Base-by-base conservation (phyloP, 2,797 vertebrate genomes). In the Microtus agrestis region DNA sequence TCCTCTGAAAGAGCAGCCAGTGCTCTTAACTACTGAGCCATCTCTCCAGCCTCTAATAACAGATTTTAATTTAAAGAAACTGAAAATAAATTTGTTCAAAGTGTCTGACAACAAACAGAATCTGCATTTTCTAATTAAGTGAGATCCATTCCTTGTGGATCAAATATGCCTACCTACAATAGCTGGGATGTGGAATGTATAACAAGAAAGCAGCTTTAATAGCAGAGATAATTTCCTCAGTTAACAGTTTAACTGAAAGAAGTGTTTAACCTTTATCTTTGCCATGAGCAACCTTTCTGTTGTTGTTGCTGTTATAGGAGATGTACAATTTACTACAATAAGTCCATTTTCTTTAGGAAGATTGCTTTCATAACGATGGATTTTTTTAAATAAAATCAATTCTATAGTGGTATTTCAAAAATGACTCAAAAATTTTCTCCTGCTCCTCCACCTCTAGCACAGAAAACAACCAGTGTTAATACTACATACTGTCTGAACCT, bases 371-470 rank as follows among this genome's bases (percentile, higher is more conserved):
- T 76, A 92, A 88, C 82, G 65, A 92, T 94, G 51, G 77, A 46
- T 92, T 21, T 48, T 96, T 56, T 89, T 82, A 73, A 31, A 65
- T 69, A 91, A 95, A 93, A 87, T 87, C n/a, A 91, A 80, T 77
- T 91, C 15, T 78, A 67, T 15, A 77, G 27, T 67, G 23, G 13
- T 43, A 59, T 56, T 85, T 37, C 61, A 85, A 54, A 90, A 21
- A 56, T 56, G 54, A 56, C 54, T 56, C 54, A 56, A 56, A 93
- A 93, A n/a, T 89, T 80, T 21, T 12, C 29, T 74, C 37, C 21
- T 34, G 4, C 3, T 10, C n/a, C n/a, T 54, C 59, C 31, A 81
- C n/a, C 14, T 73, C 63, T 37, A 87, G 48, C 43, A 91, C 4
- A 89, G 46, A 87, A 89, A 95, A 84, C 74, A 93, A 73, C 11